Evolutionary conservation across 1,140 invertebrate genomes (phyloP), one percentile per base, ranked within the genome.

Genomic region (Drosophila nebulosa): DNA sequence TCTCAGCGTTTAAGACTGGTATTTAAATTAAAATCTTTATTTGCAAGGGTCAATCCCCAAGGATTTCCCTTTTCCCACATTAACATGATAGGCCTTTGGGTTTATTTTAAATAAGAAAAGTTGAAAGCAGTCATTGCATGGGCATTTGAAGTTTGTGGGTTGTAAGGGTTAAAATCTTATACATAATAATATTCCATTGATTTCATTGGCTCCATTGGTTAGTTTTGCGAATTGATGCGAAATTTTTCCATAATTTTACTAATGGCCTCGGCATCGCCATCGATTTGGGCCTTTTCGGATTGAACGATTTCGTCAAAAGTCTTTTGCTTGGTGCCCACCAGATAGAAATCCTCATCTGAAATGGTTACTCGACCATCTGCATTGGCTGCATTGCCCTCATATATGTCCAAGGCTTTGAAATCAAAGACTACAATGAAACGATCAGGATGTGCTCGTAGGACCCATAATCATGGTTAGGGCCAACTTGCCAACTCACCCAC

Each of bases 361-460:
- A 90, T 84, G 4, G 89, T 90, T 1, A 90, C 65, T 22, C 75
- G 77, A 1, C 72, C 89, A 72, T 90, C 89, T 0, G 74, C 68
- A n/a, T 55, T 30, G 3, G 66, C 2, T 5, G 81, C 64, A 56
- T 67, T 89, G 4, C 89, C 89, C 22, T 90, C 89, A 30, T 90
- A 90, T 32, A 90, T 90, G 21, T 90, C 88, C 69, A 90, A 24
- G 24, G 86, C 89, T 90, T 90, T 90, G 73, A 90, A 90, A 89
- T 90, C 89, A 71, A 90, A 90, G 53, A 90, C 89, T 90, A 58
- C 56, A 57, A 71, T 77, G 58, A 88, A 51, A 76, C 30, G 69
- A 66, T 88, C 64, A 86, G 26, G 21, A 32, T 12, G 35, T 10
- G 18, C 32, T 35, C 32, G 36, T 18, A 12, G 10, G 55, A 50